Evolutionary conservation across 1,140 invertebrate genomes (phyloP), one percentile per base, ranked within the genome.

Genomic region (Eumeta japonica): DNA sequence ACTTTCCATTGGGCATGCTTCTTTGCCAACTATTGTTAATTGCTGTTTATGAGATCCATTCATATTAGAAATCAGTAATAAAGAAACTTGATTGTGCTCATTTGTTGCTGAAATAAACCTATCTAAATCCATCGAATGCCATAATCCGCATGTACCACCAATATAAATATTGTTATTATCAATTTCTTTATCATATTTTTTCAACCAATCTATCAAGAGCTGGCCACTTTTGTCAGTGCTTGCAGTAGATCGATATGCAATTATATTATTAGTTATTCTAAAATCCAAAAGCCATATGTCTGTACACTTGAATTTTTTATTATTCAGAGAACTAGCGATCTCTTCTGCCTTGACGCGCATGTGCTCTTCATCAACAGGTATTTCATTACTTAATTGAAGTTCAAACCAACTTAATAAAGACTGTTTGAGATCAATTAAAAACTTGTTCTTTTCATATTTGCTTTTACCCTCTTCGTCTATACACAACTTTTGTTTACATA

Each of bases 401-500:
- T 40, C 30, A 34, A 52, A 38, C 49, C 49, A 52, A 20, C 46
- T 41, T 14, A 48, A 31, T 16, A 52, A 39, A 10, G 40, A 36
- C 37, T 52, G 46, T 35, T 48, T 42, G 16, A 52, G 19, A 30
- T 48, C 41, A n/a, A n/a, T n/a, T n/a, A n/a, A n/a, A n/a, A n/a
- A n/a, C n/a, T n/a, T n/a, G n/a, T n/a, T n/a, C n/a, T n/a, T n/a
- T n/a, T n/a, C n/a, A n/a, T n/a, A n/a, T n/a, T n/a, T n/a, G n/a
- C n/a, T n/a, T n/a, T n/a, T n/a, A n/a, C n/a, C n/a, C n/a, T n/a
- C n/a, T n/a, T n/a, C n/a, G n/a, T n/a, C n/a, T 4, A 48, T 41
- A 16, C 38, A 40, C 10, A 48, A 46, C 37, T 48, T 52, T 41
- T 52, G 40, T 35, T 48, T 52, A 20, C 48, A 52, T 30, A 52